phyloP scores from a whole-genome alignment of 2,113 vertebrate genomes.

The Sterrhoptilus dennistouni region DNA sequence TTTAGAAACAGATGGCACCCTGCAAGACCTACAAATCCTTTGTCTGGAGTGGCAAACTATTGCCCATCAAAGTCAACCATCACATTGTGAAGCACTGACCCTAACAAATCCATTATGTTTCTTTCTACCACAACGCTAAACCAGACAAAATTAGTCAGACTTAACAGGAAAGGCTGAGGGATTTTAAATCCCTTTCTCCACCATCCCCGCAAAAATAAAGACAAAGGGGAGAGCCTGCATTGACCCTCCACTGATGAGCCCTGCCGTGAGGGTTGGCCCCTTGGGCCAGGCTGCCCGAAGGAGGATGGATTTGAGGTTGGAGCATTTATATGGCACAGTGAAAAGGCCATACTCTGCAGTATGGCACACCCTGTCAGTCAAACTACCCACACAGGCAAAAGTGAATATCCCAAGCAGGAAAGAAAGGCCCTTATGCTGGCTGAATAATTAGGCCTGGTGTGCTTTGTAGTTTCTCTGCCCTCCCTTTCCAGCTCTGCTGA shows the following conservation, averaged over 20 bases:
- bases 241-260: not conserved
- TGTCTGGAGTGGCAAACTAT: conserved; percentile 63
- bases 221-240: not conserved
- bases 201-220: not conserved
- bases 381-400: not conserved
- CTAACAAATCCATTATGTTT: conserved; percentile 73
- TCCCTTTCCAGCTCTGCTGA: not conserved
- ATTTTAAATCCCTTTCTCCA: conserved; percentile 29
- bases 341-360: not conserved
- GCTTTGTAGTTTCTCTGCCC: conserved; percentile 21
- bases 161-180: conserved; percentile 31
- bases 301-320: not conserved
- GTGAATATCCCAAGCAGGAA: not conserved
- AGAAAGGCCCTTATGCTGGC: not conserved
- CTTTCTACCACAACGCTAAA: conserved; percentile 57
- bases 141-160: conserved; percentile 59
- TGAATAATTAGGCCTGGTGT: conserved; percentile 37
- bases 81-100: conserved; percentile 74
- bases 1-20: conserved; percentile 75
- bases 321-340: accelerated
- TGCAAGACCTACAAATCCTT: conserved; percentile 62
- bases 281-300: not conserved
- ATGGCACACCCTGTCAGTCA: not conserved
- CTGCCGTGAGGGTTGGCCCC: not conserved
- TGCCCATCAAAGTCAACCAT: conserved; percentile 65